A percentile compares a stretch with the other conserved stretches of the same genome.
Conservation (phyloP, 2,113 vertebrate species). For the Plecotus auritus region DNA sequence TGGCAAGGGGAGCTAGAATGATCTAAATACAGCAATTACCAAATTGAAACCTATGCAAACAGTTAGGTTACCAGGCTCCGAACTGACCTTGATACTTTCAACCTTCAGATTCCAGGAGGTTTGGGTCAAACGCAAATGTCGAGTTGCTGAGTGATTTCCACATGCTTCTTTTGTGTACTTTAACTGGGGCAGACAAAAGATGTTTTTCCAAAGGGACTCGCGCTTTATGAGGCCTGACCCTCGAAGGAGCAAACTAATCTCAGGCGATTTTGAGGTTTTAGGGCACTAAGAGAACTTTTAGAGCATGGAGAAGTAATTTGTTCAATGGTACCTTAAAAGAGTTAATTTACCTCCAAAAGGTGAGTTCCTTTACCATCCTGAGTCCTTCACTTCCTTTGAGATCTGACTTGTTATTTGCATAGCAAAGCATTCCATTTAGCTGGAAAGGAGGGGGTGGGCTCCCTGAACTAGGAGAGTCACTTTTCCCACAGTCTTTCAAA, state of each 20-base stretch:
- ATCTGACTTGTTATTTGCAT: constrained; percentile 63
- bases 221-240: constrained; percentile 54
- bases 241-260: constrained; percentile 58
- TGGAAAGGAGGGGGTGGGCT: constrained; percentile 27
- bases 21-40: constrained; percentile 40
- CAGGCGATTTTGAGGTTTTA: constrained; percentile 60
- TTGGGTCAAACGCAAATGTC: constrained; percentile 46
- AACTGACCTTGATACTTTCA: constrained; percentile 65
- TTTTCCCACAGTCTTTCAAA: constrained; percentile 51
- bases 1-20: neutral
- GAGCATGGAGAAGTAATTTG: constrained; percentile 46
- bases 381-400: constrained; percentile 29
- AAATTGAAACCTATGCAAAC: constrained; percentile 29
- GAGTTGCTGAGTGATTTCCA: constrained; percentile 58
- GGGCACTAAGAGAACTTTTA: constrained; percentile 44
- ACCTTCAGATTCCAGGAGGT: constrained; percentile 42
- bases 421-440: constrained; percentile 61
- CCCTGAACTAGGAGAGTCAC: neutral
- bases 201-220: constrained; percentile 58
- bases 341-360: constrained; percentile 65
- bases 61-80: neutral
- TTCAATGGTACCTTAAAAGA: constrained; percentile 64
- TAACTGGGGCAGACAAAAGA: constrained; percentile 60
- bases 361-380: constrained; percentile 35
- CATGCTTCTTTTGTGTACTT: constrained; percentile 56